Percentiles rank a stretch among this genome's conserved stretches.
Conservation (phyloP, 2,797 vertebrate species). For the Rhinatrema bivittatum region DNA sequence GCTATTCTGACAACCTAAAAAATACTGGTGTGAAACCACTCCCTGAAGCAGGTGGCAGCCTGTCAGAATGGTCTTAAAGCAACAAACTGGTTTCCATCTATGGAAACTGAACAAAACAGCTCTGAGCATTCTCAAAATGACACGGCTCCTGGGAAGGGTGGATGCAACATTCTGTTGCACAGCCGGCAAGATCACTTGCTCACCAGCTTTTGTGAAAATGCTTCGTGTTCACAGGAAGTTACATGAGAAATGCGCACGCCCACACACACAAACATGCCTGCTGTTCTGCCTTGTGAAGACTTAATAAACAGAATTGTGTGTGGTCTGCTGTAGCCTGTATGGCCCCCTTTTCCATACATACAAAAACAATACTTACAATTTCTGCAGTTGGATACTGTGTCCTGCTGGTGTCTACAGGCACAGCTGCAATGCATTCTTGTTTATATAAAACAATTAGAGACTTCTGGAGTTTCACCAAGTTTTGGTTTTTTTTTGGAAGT, state of each 20-base stretch:
- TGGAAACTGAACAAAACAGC: too few species aligned
- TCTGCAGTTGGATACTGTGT: neutral
- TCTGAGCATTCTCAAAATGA: too few species aligned
- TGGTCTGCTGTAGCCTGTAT: constrained; percentile 25
- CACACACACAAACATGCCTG: neutral
- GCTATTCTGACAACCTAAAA: too few species aligned
- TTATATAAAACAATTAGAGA: constrained; percentile 19
- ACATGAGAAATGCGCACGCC: neutral
- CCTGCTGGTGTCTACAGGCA: constrained; percentile 19
- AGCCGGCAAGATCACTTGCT: too few species aligned
- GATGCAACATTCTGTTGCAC: too few species aligned
- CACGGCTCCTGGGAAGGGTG: too few species aligned
- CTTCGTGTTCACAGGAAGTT: neutral
- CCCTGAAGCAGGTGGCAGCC: too few species aligned
- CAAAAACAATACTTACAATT: neutral
- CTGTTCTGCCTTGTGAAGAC: constrained; percentile 1
- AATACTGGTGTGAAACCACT: too few species aligned
- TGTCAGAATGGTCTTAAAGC: too few species aligned
- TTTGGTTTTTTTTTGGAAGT: too few species aligned
- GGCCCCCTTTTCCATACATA: neutral
- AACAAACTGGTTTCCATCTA: too few species aligned
- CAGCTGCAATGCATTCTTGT: constrained; percentile 30
- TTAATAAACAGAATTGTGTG: constrained; percentile 16
- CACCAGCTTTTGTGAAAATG: too few species aligned
- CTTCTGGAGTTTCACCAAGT: constrained; percentile 1